Evolutionary conservation across 2,888 invertebrate genomes (phyloP), one percentile per base, ranked within the genome.

Genomic region (Lithodes maja): DNA sequence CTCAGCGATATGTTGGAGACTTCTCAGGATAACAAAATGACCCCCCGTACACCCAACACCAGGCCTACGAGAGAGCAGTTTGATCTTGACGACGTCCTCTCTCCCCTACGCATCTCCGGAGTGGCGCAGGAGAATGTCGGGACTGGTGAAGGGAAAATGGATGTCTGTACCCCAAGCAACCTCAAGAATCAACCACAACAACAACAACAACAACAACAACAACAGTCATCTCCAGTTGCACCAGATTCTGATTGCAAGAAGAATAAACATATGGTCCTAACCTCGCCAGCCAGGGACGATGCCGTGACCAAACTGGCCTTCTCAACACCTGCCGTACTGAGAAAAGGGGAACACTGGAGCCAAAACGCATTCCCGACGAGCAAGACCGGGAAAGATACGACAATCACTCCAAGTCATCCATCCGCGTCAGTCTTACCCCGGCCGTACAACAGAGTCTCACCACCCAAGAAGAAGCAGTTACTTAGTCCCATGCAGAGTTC

Each of bases 401-500:
- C 33, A 33, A 33, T 33, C 61, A 12, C 61, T 7, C 5, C 61
- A 61, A n/a, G 71, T 71, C 71, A 12, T 12, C 17, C 71, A 71
- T 12, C 71, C 71, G n/a, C 71, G 17, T 5, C 71, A 71, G 15
- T 71, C 17, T 3, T 71, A 17, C 71, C 71, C 17, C 12, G 71
- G 12, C 71, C 12, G n/a, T 71, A n/a, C 17, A 3, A 1, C 15
- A 82, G 52, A 52, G 1, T 50, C 2, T 49, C 61, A 17, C 81
- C 81, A 49, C 61, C 82, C 15, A 82, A 69, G 69, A 82, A 82
- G 82, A 82, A 52, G 49, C 82, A 82, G 69, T 17, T 82, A 3
- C 69, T 82, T 15, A 12, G 52, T 68, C 82, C 82, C 5, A 54
- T 82, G 49, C 82, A 69, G 69, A 69, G 68, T 7, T 68, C 82